Base-by-base conservation (phyloP, 1,140 invertebrate species). In the Diprion similis region DNA sequence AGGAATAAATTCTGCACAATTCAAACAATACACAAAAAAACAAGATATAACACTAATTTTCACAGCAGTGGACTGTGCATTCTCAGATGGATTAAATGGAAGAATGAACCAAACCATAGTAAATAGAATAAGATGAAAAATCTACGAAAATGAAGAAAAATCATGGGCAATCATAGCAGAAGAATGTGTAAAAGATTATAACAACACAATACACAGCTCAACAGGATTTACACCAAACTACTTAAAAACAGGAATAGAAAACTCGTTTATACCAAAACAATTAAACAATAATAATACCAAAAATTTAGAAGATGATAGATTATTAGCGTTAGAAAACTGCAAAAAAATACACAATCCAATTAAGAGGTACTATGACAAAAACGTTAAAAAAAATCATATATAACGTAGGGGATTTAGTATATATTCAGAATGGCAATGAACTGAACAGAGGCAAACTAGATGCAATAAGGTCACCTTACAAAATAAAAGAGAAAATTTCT, bases 81-180 rank as follows among this genome's bases (percentile, higher is more conserved):
- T 76, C 69, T 74, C 70, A 66, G 72, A 77, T 64, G 73, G 76
- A 45, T 24, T 65, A 59, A 75, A 77, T 68, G 18, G 10, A 68
- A 18, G 66, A 70, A 70, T 8, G 71, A 73, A 47, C 67, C 72
- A 74, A 64, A 71, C 75, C 46, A 45, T 76, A 64, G 72, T 76
- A 10, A 77, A 74, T 45, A 74, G 71, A 67, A 66, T 77, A 1
- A 74, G 75, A 74, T 77, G 73, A 70, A 72, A 72, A 72, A 64
- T 77, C 65, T 71, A 77, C 69, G 68, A 70, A 47, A 73, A 45
- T 24, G 71, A 74, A 64, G 66, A 71, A 66, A 72, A 68, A 69
- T 24, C 75, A 64, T 76, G 75, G 71, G 24, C 75, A 68, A 48
- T 47, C 8, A 70, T 73, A 73, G 71, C 71, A 71, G 17, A 75